Evolutionary conservation across 2,113 vertebrate species (phyloP).

Genomic region (Mixornis gularis): DNA sequence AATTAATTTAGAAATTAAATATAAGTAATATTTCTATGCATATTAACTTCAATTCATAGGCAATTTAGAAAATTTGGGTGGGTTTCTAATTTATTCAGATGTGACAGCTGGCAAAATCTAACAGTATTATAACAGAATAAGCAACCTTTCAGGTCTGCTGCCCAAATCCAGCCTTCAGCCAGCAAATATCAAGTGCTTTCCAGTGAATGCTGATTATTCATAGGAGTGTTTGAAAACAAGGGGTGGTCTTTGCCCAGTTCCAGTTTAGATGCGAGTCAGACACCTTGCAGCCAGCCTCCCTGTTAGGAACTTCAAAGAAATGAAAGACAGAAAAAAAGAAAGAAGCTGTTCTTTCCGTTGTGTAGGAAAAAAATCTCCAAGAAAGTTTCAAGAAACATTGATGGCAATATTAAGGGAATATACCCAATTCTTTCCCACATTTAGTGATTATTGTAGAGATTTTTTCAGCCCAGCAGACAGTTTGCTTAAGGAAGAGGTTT

Average conservation of each 20-base stretch:
- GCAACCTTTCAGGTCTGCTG: conserved; percentile 16
- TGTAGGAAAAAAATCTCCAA: not conserved
- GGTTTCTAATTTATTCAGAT: not conserved
- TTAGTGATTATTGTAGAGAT: not conserved
- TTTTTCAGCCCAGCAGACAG: not conserved
- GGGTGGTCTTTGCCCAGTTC: not conserved
- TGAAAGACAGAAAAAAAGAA: not conserved
- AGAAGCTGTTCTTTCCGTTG: not conserved
- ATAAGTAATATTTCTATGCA: not conserved
- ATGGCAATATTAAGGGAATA: not conserved
- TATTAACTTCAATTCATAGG: not conserved
- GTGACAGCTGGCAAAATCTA: not conserved
- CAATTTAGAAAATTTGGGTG: not conserved
- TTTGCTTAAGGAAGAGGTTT: not conserved
- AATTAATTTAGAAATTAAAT: not conserved
- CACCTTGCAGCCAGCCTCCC: not conserved
- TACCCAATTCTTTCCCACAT: not conserved
- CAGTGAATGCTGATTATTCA: not conserved
- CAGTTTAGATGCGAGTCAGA: not conserved
- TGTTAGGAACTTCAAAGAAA: not conserved
- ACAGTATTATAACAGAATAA: not conserved
- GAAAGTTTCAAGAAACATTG: not conserved
- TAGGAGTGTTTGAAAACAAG: not conserved
- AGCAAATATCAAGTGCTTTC: not conserved
- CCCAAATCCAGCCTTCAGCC: conserved; percentile 1